Percentiles rank a stretch among this genome's conserved stretches.
These are phyloP conservation scores for Lasioglossum leucozonium DNA, from an alignment of 2,888 invertebrate species.

Conservation along the genomic window DNA sequence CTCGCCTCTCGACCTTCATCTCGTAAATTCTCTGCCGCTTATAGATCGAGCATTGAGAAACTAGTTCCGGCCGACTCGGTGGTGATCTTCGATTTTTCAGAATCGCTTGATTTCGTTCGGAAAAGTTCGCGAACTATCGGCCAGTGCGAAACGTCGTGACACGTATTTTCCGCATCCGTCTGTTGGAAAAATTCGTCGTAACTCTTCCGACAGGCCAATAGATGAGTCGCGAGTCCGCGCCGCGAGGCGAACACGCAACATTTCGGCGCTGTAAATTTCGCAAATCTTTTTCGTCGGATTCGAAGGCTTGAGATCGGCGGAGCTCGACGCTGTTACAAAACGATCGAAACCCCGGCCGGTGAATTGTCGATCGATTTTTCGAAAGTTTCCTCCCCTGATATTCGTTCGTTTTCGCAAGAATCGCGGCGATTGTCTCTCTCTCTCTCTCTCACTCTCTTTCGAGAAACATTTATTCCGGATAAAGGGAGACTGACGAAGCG, in stretches of 20 bases:
- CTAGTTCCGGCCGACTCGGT: no score
- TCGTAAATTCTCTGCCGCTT: neutral
- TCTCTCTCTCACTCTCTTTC: conserved; percentile 39
- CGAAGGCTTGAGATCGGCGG: neutral
- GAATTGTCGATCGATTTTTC: neutral
- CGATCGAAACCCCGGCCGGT: neutral
- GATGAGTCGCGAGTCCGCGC: no score
- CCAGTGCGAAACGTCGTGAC: no score
- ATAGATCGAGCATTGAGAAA: neutral
- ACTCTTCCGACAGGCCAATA: no score
- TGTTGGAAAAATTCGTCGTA: no score
- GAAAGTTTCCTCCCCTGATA: conserved; percentile 7
- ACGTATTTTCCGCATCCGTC: no score
- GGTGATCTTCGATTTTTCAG: neutral
- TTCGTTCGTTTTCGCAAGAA: conserved; percentile 14
- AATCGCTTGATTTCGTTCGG: no score
- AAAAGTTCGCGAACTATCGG: no score
- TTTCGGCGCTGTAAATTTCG: neutral
- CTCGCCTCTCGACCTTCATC: neutral
- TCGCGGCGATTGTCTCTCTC: conserved; percentile 46
- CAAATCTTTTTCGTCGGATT: neutral
- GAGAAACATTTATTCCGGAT: conserved; percentile 63
- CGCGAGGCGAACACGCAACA: neutral
- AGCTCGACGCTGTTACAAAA: conserved; percentile 2
- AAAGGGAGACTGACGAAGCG: conserved; percentile 71